These are phyloP conservation scores for Drosophila eohydei DNA, from an alignment of 2,888 invertebrate genomes.

Conservation along the genomic window DNA sequence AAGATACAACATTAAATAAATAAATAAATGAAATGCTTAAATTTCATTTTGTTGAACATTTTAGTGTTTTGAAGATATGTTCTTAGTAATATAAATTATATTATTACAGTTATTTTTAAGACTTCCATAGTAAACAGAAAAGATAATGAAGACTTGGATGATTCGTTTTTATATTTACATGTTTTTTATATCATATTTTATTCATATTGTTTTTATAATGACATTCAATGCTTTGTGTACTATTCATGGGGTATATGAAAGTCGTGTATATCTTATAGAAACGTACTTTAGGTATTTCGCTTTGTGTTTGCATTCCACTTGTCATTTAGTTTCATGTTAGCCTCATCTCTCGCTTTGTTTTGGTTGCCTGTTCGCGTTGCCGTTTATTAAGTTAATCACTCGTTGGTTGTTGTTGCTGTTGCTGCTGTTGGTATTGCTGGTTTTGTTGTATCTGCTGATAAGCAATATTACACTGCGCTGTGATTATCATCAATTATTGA, in stretches of 20 bases:
- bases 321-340: slow-evolving; percentile 39
- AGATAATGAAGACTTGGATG: too few species aligned
- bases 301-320: slow-evolving; percentile 46
- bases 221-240: not conserved
- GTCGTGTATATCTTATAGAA: slow-evolving; percentile 2
- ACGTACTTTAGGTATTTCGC: slow-evolving; percentile 10
- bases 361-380: slow-evolving; percentile 4
- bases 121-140: too few species aligned
- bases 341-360: slow-evolving; percentile 29
- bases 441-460: slow-evolving; percentile 45
- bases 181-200: not conserved
- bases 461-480: slow-evolving; percentile 52
- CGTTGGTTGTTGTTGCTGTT: slow-evolving; percentile 27
- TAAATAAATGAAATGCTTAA: not conserved
- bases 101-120: too few species aligned
- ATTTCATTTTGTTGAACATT: too few species aligned
- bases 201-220: not conserved
- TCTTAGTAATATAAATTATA: not conserved
- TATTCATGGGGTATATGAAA: slow-evolving; percentile 26
- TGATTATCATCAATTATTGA: slow-evolving; percentile 73
- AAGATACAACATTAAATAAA: not conserved
- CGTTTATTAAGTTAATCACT: slow-evolving; percentile 63
- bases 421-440: slow-evolving; percentile 15
- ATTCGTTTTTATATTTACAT: not conserved
- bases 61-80: not conserved